Conservation (phyloP, 92 coral and sea anemone species). For the Zoanthus sansibaricus region DNA sequence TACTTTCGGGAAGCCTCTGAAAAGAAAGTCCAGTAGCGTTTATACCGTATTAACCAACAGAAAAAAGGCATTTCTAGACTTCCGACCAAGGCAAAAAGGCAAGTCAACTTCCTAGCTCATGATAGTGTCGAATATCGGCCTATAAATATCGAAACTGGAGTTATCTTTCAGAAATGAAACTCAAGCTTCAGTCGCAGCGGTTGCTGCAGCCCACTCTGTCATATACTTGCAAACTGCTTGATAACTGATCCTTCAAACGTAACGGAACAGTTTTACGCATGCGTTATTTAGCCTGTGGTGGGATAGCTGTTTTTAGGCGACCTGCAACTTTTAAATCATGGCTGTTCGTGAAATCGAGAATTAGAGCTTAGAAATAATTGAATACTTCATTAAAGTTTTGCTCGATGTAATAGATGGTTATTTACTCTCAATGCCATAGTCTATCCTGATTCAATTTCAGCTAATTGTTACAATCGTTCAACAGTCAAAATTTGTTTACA, state of each 20-base stretch:
- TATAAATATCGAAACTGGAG: neutral
- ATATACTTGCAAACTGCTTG: neutral
- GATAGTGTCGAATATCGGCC: neutral
- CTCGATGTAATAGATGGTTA: neutral
- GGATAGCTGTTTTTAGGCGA: constrained; percentile 27
- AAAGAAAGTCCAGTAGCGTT: neutral
- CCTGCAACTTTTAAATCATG: neutral
- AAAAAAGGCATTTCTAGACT: neutral
- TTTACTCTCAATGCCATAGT: constrained; percentile 16
- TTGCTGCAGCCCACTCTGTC: neutral
- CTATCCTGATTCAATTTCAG: constrained; percentile 2
- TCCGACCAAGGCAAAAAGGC: neutral
- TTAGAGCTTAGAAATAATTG: constrained; percentile 26
- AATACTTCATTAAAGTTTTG: constrained; percentile 14
- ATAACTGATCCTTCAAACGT: neutral
- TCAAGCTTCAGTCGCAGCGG: neutral
- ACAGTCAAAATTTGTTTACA: constrained; percentile 33
- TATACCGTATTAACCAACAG: neutral
- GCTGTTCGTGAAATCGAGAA: neutral
- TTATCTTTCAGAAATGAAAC: neutral
- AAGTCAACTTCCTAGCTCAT: neutral
- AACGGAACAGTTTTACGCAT: constrained; percentile 8
- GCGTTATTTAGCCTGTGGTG: constrained; percentile 3
- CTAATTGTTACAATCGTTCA: constrained; percentile 25
- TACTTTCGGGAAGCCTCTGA: constrained; percentile 17